phyloP scores from a whole-genome alignment of 2,888 invertebrate genomes.

The Maniola hyperantus region DNA sequence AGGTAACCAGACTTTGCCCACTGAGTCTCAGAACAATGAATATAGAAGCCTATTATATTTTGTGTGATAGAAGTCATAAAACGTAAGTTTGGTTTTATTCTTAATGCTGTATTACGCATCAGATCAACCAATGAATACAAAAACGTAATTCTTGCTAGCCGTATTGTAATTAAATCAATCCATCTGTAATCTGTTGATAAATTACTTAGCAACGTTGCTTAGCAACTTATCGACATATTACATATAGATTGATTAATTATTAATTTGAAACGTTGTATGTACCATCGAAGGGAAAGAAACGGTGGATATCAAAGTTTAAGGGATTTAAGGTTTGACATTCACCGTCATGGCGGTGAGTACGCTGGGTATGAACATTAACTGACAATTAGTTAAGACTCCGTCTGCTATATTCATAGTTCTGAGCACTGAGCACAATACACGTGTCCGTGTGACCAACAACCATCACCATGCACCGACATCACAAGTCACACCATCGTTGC shows the following conservation, averaged over 20 bases:
- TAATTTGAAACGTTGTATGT: too few relatives aligned
- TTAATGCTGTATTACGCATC: too few relatives aligned
- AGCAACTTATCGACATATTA: too few relatives aligned
- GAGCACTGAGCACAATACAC: constrained; percentile 21
- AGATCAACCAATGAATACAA: background rate
- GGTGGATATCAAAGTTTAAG: background rate
- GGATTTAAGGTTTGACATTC: background rate
- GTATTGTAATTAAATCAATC: too few relatives aligned
- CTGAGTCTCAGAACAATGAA: constrained; percentile 13
- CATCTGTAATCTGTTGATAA: too few relatives aligned
- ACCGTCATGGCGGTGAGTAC: background rate
- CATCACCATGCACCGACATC: constrained; percentile 74
- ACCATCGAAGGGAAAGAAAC: background rate
- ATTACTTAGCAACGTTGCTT: too few relatives aligned
- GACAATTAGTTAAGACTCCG: background rate
- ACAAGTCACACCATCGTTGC: constrained; percentile 50
- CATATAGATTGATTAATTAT: too few relatives aligned
- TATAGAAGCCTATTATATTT: background rate
- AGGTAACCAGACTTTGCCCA: constrained; percentile 18
- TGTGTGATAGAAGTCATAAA: background rate
- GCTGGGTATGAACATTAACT: background rate
- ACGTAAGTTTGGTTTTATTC: too few relatives aligned
- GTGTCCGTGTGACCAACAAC: constrained; percentile 61
- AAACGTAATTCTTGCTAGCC: too few relatives aligned
- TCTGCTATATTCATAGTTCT: constrained; percentile 1